Evolutionary conservation across 2,113 vertebrate species (phyloP).

Genomic region (Mandrillus leucophaeus): DNA sequence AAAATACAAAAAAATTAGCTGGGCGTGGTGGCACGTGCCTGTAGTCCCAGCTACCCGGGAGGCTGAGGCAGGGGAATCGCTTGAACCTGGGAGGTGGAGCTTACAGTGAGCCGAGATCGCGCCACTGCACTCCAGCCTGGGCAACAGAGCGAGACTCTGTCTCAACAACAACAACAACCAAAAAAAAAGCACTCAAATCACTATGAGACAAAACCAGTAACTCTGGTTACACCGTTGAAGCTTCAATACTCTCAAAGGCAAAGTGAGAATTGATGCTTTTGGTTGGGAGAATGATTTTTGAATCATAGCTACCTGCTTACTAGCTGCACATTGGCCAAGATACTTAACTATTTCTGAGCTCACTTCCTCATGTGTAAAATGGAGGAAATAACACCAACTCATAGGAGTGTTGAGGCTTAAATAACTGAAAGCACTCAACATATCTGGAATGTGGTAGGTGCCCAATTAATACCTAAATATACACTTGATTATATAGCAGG

Average conservation of each 20-base stretch:
- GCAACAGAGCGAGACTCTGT: too few species aligned
- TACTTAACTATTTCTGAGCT: slow-evolving; percentile 45
- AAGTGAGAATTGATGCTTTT: neutral
- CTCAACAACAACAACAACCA: too few species aligned
- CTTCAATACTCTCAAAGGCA: slow-evolving; percentile 14
- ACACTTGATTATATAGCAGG: neutral
- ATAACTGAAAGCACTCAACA: slow-evolving; percentile 30
- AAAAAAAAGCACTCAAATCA: neutral
- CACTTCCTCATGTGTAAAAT: slow-evolving; percentile 33
- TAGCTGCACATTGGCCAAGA: neutral
- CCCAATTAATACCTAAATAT: slow-evolving; percentile 30
- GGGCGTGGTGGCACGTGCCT: too few species aligned
- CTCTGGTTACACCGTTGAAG: slow-evolving; percentile 14
- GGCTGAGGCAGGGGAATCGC: too few species aligned
- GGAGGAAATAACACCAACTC: neutral
- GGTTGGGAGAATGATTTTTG: slow-evolving; percentile 2
- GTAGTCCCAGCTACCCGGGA: too few species aligned
- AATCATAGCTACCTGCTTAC: neutral
- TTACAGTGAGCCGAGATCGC: too few species aligned
- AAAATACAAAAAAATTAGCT: too few species aligned
- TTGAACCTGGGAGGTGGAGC: too few species aligned
- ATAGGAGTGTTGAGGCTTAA: slow-evolving; percentile 2
- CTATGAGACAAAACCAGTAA: neutral
- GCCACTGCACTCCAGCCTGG: too few species aligned
- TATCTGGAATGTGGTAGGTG: neutral